Evolutionary conservation across 2,888 invertebrate genomes (phyloP), one percentile per base, ranked within the genome.

Genomic region (Hypolimnas misippus): DNA sequence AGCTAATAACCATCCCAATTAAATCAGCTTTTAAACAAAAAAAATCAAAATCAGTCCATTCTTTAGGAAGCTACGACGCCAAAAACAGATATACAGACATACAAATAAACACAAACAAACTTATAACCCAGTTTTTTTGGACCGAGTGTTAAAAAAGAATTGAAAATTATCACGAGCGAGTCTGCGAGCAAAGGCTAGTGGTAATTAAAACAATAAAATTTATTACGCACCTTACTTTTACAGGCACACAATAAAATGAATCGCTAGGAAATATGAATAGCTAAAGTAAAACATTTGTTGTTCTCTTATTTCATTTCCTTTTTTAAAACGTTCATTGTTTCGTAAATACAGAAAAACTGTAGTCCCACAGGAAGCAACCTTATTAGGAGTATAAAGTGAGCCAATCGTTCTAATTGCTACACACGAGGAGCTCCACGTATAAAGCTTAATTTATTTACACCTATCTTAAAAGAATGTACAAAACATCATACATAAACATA

Each of bases 391-490:
- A 40, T 31, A 42, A 19, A 58, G 38, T 52, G n/a, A 31, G 49
- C 49, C 57, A 58, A 52, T 58, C n/a, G 29, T 42, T 38, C 38
- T 58, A 58, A 58, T 58, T 51, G 51, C 29, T 40, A 58, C 42
- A 51, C 31, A 40, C 31, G 14, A 42, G 29, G 17, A 57, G 38
- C 40, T 10, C 51, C 7, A 25, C 49, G 14, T 49, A 40, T 33
- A 14, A 25, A 38, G 50, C 29, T 33, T 50, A 50, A 57, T 50
- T 38, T 42, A 58, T 51, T 51, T 58, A 31, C 40, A 49, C 49
- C 49, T 49, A 8, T 25, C 29, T 56, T 44, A 33, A 56, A 46
- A 46, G 19, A 17, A 17, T 17, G 52, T 52, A 58, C 44, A 17
- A 31, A 31, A 42, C 19, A 56, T 33, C 19, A 14, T 14, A 12